Evolutionary conservation across 2,113 vertebrate genomes (phyloP).

Genomic region (Eubucco bourcierii): DNA sequence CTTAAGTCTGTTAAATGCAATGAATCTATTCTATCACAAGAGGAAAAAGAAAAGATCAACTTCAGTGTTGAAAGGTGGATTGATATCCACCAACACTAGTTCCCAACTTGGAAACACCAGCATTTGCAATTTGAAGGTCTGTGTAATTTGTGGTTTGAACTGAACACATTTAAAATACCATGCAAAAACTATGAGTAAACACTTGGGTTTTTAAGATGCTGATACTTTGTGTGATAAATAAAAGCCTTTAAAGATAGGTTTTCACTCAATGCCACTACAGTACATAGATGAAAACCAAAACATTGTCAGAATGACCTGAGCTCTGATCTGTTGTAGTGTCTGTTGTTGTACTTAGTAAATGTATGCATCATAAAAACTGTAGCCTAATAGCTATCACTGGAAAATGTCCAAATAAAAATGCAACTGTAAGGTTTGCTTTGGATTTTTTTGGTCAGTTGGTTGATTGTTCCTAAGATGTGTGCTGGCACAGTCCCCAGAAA

Average conservation of each 20-base stretch:
- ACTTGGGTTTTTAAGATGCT: constrained; percentile 51
- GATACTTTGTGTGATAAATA: constrained; percentile 55
- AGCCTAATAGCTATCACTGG: constrained; percentile 84
- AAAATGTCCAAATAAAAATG: constrained; percentile 91
- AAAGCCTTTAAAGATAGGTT: constrained; percentile 67
- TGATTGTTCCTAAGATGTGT: neutral
- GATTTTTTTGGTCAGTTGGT: neutral
- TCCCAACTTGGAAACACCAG: constrained; percentile 62
- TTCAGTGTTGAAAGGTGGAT: neutral
- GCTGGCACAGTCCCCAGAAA: accelerated
- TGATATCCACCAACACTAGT: neutral
- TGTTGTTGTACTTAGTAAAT: constrained; percentile 87
- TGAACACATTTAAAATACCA: constrained; percentile 17
- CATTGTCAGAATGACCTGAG: constrained; percentile 66
- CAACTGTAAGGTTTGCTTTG: constrained; percentile 67
- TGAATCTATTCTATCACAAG: neutral
- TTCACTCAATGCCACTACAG: constrained; percentile 57
- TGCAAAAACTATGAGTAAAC: constrained; percentile 7
- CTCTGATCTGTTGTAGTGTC: constrained; percentile 80
- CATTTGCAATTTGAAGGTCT: constrained; percentile 56
- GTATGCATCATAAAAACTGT: constrained; percentile 86
- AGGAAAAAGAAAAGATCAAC: neutral
- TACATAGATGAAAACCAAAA: constrained; percentile 69
- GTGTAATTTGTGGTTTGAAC: constrained; percentile 49
- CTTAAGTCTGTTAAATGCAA: constrained; percentile 3